phyloP scores from a whole-genome alignment of 2,113 vertebrate genomes.

The Procavia capensis region DNA sequence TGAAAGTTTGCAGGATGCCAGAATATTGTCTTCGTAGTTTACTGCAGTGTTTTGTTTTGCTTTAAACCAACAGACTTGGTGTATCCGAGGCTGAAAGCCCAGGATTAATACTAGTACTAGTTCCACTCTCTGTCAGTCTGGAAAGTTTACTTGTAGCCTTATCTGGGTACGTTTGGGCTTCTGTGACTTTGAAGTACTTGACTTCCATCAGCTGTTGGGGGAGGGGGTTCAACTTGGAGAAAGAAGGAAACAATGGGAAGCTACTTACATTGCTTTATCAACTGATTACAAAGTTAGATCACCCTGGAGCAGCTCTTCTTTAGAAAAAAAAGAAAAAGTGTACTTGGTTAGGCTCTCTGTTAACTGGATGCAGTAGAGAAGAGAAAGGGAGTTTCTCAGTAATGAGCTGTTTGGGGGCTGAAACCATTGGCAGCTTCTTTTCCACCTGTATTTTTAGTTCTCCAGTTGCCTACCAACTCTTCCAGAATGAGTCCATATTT shows the following conservation, averaged over 20 bases:
- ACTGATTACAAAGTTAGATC: slow-evolving; percentile 51
- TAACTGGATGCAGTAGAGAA: background rate
- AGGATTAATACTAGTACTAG: background rate
- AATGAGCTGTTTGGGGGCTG: background rate
- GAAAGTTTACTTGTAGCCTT: slow-evolving; percentile 46
- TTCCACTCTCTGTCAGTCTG: background rate
- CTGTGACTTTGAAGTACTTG: slow-evolving; percentile 68
- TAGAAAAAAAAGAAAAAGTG: background rate
- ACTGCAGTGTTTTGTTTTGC: background rate
- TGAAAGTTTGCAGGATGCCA: background rate
- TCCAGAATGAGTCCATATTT: slow-evolving; percentile 30
- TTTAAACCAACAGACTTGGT: background rate
- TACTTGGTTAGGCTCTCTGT: background rate
- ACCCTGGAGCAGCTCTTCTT: background rate
- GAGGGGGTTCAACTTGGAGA: slow-evolving; percentile 34
- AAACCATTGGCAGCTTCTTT: slow-evolving; percentile 24
- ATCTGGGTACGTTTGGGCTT: slow-evolving; percentile 35
- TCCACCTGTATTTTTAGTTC: slow-evolving; percentile 23
- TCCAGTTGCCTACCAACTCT: background rate
- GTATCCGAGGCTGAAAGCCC: background rate
- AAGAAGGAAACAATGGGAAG: slow-evolving; percentile 36
- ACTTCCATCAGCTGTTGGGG: slow-evolving; percentile 41
- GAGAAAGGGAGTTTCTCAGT: slow-evolving; percentile 7
- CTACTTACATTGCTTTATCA: slow-evolving; percentile 56
- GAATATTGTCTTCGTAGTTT: background rate